phyloP scores from a whole-genome alignment of 2,888 invertebrate species.

The Creontiades dilutus region DNA sequence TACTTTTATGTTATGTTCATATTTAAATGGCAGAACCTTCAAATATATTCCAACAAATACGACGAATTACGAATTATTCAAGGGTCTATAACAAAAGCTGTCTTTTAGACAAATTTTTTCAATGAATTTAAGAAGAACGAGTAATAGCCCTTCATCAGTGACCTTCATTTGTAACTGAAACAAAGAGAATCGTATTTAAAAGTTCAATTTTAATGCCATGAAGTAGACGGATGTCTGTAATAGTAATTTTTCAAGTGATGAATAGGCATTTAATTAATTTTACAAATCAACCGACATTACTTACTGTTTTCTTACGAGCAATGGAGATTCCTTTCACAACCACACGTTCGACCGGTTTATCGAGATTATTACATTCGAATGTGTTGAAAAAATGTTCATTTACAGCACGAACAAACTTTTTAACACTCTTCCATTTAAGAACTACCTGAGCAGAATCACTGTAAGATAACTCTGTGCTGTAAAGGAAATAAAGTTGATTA shows the following conservation, averaged over 20 bases:
- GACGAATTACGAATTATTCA: not conserved
- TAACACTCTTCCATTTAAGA: not conserved
- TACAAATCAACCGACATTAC: not conserved
- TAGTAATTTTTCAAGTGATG: no score
- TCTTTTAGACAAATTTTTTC: not conserved
- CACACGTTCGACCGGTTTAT: not conserved
- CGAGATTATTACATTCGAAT: not conserved
- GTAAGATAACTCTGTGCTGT: not conserved
- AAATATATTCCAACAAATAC: no score
- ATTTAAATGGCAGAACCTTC: no score
- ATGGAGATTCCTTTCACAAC: not conserved
- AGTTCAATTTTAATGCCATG: no score
- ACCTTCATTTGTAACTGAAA: slow-evolving; percentile 14
- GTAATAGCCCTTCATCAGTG: not conserved
- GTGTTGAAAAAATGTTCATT: slow-evolving; percentile 28
- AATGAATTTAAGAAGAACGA: not conserved
- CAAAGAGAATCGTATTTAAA: not conserved
- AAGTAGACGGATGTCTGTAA: no score
- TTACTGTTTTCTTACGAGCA: not conserved
- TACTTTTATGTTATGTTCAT: no score
- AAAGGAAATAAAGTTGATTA: not conserved
- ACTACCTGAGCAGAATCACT: not conserved
- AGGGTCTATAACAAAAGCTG: not conserved
- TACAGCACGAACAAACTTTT: not conserved
- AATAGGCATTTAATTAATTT: no score